Evolutionary conservation across 2,888 invertebrate species (phyloP).

Genomic region (Artemia sinica): DNA sequence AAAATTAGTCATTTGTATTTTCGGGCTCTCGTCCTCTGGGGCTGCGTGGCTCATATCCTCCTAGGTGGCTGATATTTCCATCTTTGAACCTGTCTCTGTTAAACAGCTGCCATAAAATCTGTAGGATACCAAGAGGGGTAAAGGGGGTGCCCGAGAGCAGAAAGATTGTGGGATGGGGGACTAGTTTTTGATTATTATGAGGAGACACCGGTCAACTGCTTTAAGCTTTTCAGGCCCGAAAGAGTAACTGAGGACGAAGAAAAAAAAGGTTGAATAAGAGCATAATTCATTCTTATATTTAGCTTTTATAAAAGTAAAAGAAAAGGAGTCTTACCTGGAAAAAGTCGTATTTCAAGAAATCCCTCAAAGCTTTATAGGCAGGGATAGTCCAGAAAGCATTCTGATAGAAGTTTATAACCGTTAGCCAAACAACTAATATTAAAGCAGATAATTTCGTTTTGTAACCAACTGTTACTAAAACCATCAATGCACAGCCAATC

Average conservation of each 20-base stretch:
- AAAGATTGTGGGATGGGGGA: too few relatives aligned
- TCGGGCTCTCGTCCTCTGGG: too few relatives aligned
- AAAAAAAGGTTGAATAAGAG: neutral
- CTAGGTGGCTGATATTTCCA: too few relatives aligned
- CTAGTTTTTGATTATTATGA: too few relatives aligned
- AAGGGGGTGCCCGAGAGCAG: too few relatives aligned
- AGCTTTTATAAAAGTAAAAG: neutral
- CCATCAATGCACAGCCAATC: slow-evolving; percentile 81
- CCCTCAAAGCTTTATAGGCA: slow-evolving; percentile 81
- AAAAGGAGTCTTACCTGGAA: slow-evolving; percentile 60
- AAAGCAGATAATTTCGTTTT: slow-evolving; percentile 96
- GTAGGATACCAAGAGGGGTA: too few relatives aligned
- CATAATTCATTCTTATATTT: neutral
- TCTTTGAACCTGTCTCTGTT: too few relatives aligned
- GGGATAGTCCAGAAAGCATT: slow-evolving; percentile 98
- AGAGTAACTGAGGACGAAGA: neutral
- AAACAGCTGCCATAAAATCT: too few relatives aligned
- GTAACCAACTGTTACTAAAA: slow-evolving; percentile 87
- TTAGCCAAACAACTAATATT: slow-evolving; percentile 71
- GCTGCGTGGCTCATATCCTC: too few relatives aligned
- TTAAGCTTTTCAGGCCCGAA: neutral
- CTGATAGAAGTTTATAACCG: slow-evolving; percentile 81
- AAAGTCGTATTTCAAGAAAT: slow-evolving; percentile 99
- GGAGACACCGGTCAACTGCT: too few relatives aligned
- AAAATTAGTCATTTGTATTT: too few relatives aligned